phyloP scores from a whole-genome alignment of 2,888 invertebrate genomes.

The Achlya flavicornis region DNA sequence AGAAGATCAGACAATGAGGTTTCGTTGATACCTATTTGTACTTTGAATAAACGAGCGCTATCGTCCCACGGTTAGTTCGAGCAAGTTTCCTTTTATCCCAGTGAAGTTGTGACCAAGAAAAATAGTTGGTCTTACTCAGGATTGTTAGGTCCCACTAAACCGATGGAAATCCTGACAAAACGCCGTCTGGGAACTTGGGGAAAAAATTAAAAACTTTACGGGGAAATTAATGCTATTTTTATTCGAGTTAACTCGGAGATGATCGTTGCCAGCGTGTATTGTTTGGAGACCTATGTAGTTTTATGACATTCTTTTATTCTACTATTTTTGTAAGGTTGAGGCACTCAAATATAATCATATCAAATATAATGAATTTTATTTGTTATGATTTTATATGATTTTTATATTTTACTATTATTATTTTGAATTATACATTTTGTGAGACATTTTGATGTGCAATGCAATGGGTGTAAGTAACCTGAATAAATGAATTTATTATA shows the following conservation, averaged over 20 bases:
- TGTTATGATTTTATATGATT: no score
- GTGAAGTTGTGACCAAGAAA: constrained; percentile 43
- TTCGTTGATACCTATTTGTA: constrained; percentile 23
- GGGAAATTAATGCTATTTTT: constrained; percentile 18
- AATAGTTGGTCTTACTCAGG: constrained; percentile 41
- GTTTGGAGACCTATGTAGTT: background rate
- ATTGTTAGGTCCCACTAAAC: constrained; percentile 34
- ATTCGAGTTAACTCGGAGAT: constrained; percentile 12
- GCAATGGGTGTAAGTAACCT: no score
- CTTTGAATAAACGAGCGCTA: constrained; percentile 38
- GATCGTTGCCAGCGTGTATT: background rate
- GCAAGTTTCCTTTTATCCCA: constrained; percentile 43
- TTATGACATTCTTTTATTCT: background rate
- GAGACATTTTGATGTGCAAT: no score
- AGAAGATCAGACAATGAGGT: constrained; percentile 24
- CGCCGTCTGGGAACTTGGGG: constrained; percentile 44
- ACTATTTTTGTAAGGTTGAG: background rate
- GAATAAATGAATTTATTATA: no score
- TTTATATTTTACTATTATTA: no score
- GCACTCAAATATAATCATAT: no score
- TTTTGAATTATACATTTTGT: no score
- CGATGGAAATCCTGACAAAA: constrained; percentile 42
- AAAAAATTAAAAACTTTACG: constrained; percentile 19
- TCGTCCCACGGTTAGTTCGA: constrained; percentile 39
- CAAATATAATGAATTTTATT: no score